Evolutionary conservation across 2,797 vertebrate species (phyloP).

Genomic region (Amblyopsis hoosieri): DNA sequence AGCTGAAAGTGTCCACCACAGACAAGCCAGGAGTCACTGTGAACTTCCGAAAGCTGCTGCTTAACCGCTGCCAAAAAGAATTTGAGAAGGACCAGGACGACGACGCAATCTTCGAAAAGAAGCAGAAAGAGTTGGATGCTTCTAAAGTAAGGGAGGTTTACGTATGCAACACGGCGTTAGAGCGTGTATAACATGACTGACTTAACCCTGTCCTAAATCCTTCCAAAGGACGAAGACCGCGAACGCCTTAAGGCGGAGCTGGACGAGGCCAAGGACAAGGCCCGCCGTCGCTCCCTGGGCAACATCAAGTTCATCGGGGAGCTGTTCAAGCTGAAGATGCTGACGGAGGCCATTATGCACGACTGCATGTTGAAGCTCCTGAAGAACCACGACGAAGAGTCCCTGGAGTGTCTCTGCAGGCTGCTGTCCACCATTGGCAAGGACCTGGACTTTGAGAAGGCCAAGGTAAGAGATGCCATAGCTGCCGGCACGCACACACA

Average conservation of each 20-base stretch:
- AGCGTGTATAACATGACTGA: not conserved
- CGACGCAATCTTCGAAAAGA: slow-evolving; percentile 93
- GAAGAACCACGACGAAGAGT: slow-evolving; percentile 97
- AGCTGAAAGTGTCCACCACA: slow-evolving; percentile 94
- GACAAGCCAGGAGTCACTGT: slow-evolving; percentile 92
- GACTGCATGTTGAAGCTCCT: slow-evolving; percentile 97
- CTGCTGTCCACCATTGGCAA: slow-evolving; percentile 97
- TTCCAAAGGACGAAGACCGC: slow-evolving; percentile 84
- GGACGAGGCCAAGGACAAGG: slow-evolving; percentile 86
- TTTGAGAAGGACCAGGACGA: slow-evolving; percentile 99
- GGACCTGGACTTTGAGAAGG: slow-evolving; percentile 96
- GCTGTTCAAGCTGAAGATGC: slow-evolving; percentile 97
- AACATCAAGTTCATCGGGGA: slow-evolving; percentile 99
- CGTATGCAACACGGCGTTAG: not conserved
- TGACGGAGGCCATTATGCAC: slow-evolving; percentile 98
- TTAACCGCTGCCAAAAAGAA: slow-evolving; percentile 99
- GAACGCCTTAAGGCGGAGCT: slow-evolving; percentile 90
- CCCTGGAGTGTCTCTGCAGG: slow-evolving; percentile 95
- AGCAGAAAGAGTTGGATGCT: slow-evolving; percentile 95
- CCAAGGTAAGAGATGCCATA: slow-evolving; percentile 80
- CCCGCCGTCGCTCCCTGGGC: slow-evolving; percentile 90
- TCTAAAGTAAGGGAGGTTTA: slow-evolving; percentile 73
- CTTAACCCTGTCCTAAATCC: not conserved
- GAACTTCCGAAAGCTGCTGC: slow-evolving; percentile 96
- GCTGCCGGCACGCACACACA: not conserved